phyloP scores from a whole-genome alignment of 1,140 invertebrate genomes.

The Zeugodacus cucurbitae region DNA sequence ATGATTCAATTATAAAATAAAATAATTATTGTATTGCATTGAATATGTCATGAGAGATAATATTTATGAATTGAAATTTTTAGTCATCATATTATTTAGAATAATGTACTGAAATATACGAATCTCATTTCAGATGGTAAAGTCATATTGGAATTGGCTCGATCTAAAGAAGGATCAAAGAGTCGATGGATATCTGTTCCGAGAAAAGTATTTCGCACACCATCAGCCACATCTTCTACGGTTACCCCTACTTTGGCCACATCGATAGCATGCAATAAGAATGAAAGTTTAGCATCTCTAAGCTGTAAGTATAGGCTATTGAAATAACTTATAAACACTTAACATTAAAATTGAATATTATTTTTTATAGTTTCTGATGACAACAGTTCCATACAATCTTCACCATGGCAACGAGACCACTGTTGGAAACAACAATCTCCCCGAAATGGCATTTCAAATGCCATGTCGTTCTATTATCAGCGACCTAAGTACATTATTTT shows the following conservation, averaged over 20 bases:
- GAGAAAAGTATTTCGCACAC: constrained; percentile 87
- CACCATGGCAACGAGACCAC: constrained; percentile 88
- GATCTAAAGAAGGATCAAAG: constrained; percentile 82
- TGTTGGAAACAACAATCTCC: constrained; percentile 85
- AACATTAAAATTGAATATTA: not conserved
- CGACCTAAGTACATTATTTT: constrained; percentile 70
- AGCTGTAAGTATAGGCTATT: constrained; percentile 62
- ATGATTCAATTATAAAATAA: no score
- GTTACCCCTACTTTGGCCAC: constrained; percentile 69
- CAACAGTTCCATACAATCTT: constrained; percentile 87
- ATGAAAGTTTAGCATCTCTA: constrained; percentile 67
- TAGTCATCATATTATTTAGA: not conserved
- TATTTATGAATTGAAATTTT: not conserved
- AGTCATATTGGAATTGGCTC: constrained; percentile 86
- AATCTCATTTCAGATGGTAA: constrained; percentile 77
- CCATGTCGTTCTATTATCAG: constrained; percentile 79
- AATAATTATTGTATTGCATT: no score
- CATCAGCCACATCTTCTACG: constrained; percentile 67
- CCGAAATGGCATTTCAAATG: constrained; percentile 76
- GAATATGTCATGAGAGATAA: no score
- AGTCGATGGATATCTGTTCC: constrained; percentile 87
- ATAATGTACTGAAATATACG: not conserved
- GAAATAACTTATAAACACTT: not conserved
- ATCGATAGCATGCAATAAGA: constrained; percentile 67
- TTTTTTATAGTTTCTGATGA: constrained; percentile 79